A percentile compares a stretch with the other conserved stretches of the same genome.
These are phyloP conservation scores for Takifugu ocellatus DNA, from an alignment of 2,797 vertebrate genomes.

Conservation along the genomic window DNA sequence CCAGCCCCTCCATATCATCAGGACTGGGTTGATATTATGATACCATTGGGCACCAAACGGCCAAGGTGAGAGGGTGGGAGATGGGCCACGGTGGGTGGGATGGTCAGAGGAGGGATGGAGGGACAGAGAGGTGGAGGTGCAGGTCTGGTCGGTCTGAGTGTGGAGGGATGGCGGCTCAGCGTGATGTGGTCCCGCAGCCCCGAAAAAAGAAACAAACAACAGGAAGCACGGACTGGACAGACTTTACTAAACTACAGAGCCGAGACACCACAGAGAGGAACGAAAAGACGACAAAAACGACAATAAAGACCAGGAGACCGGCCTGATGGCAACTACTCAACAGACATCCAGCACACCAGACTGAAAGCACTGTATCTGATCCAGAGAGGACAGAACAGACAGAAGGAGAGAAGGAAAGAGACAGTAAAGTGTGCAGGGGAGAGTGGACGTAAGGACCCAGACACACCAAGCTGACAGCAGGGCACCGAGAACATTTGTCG, in stretches of 20 bases:
- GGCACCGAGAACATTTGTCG: no score
- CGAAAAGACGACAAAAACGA: conserved; percentile 45
- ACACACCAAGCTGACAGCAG: no score
- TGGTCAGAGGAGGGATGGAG: conserved; percentile 41
- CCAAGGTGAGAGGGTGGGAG: conserved; percentile 60
- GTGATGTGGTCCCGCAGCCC: conserved; percentile 64
- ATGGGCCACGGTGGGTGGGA: conserved; percentile 49
- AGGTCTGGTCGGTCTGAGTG: conserved; percentile 13
- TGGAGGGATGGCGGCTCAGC: conserved; percentile 50
- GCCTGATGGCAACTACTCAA: conserved; percentile 67
- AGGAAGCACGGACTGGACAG: conserved; percentile 72
- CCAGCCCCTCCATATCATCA: conserved; percentile 50
- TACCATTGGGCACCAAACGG: conserved; percentile 71
- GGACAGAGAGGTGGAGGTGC: conserved; percentile 32
- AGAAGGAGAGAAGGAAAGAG: conserved; percentile 37
- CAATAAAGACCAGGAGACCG: conserved; percentile 53
- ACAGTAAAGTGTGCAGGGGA: conserved; percentile 22
- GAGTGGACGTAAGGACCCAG: conserved; percentile 6
- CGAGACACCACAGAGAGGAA: conserved; percentile 78
- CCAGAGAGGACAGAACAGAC: conserved; percentile 47
- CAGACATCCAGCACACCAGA: conserved; percentile 75
- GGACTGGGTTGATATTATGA: conserved; percentile 44
- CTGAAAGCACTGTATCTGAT: conserved; percentile 71
- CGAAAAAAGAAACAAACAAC: conserved; percentile 52
- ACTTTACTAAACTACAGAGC: conserved; percentile 84